Percentiles rank a stretch among this genome's conserved stretches.
phyloP scores from a whole-genome alignment of 1,140 invertebrate genomes.

The Octopus bimaculoides region DNA sequence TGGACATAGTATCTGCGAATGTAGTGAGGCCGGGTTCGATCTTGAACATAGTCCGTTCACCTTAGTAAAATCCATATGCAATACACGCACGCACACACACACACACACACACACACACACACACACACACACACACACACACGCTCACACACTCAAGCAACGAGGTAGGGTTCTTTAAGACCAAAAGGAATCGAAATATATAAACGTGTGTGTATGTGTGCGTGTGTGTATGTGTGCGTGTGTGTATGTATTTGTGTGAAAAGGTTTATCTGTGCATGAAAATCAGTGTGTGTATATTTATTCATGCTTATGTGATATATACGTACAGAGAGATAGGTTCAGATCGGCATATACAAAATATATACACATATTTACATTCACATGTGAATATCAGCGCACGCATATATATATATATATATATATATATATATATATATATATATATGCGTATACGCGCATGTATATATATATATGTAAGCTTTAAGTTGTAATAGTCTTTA shows the following conservation, averaged over 20 bases:
- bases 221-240: neutral
- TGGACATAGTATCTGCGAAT: neutral
- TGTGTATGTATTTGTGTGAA: neutral
- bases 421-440: neutral
- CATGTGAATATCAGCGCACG: neutral
- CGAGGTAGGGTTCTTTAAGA: neutral
- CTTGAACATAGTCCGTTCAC: neutral
- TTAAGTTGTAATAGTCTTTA: too few relatives aligned
- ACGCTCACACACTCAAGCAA: neutral
- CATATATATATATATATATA: neutral
- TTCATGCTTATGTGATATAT: neutral
- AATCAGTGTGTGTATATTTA: neutral
- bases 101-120: conserved; percentile 2
- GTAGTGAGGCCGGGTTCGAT: neutral
- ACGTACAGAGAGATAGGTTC: neutral
- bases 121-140: neutral
- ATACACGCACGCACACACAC: neutral
- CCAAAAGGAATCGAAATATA: neutral
- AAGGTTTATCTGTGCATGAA: neutral
- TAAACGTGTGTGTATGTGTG: neutral
- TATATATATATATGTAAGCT: too few relatives aligned
- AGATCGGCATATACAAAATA: neutral
- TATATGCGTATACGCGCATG: neutral
- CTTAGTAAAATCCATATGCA: neutral
- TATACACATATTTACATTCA: neutral